Percentiles rank a stretch among this genome's conserved stretches.
Evolutionary conservation across 2,797 vertebrate species (phyloP).

Genomic region (Neosilurus hyrtlii): DNA sequence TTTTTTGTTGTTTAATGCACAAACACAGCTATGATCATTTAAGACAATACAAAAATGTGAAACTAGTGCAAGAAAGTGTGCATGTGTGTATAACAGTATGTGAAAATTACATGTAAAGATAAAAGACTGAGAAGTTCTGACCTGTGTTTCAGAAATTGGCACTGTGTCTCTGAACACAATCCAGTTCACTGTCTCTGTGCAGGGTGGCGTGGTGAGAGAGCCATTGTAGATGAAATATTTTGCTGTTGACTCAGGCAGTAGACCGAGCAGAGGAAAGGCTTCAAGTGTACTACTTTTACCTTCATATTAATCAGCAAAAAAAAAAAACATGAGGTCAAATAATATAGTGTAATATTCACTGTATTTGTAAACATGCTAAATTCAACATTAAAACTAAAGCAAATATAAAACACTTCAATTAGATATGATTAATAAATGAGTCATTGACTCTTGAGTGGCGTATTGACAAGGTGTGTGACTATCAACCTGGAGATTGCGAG

Average conservation of each 20-base stretch:
- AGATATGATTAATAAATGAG: background rate
- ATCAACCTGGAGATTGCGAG: no score
- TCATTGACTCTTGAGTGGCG: no score
- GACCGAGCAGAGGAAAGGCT: conserved; percentile 78
- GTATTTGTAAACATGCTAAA: background rate
- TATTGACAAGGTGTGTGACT: no score
- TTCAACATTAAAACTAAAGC: background rate
- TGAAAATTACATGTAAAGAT: background rate
- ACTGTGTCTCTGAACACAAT: conserved; percentile 89
- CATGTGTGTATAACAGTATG: background rate
- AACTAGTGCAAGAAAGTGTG: background rate
- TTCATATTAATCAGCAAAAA: conserved; percentile 52
- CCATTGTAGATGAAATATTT: conserved; percentile 97
- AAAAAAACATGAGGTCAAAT: background rate
- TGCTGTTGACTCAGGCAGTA: conserved; percentile 87
- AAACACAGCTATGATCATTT: background rate
- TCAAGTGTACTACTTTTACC: conserved; percentile 85
- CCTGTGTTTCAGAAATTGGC: conserved; percentile 85
- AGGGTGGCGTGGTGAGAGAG: conserved; percentile 88
- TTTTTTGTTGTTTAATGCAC: background rate
- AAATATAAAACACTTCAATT: no score
- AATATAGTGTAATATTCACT: background rate
- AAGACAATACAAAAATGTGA: background rate
- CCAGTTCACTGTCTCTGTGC: conserved; percentile 91
- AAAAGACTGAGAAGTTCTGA: conserved; percentile 45